Evolutionary conservation across 64 coral and sea anemone species (phyloP).

Genomic region (Porites australiensis): DNA sequence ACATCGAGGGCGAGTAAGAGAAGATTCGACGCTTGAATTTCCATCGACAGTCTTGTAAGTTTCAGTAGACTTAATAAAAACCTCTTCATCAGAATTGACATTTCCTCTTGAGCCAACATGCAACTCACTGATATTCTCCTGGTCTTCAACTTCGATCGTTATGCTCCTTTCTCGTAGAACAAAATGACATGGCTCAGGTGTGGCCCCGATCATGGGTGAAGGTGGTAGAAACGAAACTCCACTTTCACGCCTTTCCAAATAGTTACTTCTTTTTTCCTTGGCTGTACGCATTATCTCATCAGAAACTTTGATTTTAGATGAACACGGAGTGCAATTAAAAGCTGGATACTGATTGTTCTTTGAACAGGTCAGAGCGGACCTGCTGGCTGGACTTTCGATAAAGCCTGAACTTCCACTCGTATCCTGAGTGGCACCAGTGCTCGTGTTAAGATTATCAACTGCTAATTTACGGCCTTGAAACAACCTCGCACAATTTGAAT

Average conservation of each 20-base stretch:
- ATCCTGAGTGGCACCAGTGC: neutral
- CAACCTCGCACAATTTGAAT: neutral
- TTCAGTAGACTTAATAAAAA: neutral
- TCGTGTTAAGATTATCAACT: neutral
- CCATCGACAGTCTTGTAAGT: neutral
- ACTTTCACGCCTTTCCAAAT: conserved; percentile 21
- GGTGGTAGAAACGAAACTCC: conserved; percentile 21
- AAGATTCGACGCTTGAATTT: neutral
- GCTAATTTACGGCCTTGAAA: neutral
- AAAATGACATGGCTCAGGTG: neutral
- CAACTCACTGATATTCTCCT: neutral
- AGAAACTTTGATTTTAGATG: neutral
- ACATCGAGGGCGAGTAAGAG: neutral
- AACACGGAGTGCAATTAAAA: neutral
- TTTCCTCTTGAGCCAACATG: neutral
- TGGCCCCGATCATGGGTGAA: neutral
- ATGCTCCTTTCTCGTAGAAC: neutral
- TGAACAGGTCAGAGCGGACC: neutral
- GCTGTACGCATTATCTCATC: conserved; percentile 6
- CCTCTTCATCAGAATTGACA: neutral
- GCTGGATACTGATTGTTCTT: neutral
- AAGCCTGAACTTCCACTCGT: conserved; percentile 46
- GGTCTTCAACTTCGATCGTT: conserved; percentile 21
- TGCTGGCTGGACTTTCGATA: conserved; percentile 11
- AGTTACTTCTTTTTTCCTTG: neutral